Conservation (phyloP, 2,888 invertebrate genomes). For the Drosophila neonasuta region DNA sequence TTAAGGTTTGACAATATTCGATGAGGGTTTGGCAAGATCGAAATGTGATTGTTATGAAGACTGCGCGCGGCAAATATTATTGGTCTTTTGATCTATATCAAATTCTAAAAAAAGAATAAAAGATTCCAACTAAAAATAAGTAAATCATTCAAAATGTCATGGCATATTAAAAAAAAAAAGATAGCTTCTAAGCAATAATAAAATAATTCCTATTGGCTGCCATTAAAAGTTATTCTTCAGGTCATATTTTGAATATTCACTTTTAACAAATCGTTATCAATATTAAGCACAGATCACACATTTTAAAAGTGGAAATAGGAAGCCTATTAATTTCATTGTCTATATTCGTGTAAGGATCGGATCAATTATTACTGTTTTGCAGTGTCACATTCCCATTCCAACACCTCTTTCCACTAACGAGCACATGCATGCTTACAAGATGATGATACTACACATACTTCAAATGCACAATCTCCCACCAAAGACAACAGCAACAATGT, state of each 20-base stretch:
- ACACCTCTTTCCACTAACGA: constrained; percentile 16
- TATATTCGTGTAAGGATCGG: neutral
- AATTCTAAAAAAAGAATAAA: no score
- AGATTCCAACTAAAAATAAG: no score
- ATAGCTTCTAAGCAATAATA: no score
- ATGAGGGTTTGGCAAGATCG: constrained; percentile 28
- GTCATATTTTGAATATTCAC: no score
- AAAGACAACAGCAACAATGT: neutral
- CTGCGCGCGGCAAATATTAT: neutral
- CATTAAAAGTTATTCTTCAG: no score
- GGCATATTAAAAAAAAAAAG: no score
- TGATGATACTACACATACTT: constrained; percentile 3
- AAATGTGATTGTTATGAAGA: constrained; percentile 10
- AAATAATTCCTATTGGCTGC: no score
- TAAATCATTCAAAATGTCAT: no score
- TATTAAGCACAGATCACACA: no score
- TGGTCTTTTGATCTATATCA: no score
- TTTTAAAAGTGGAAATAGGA: neutral
- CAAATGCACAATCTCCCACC: constrained; percentile 14
- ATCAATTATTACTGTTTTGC: constrained; percentile 21
- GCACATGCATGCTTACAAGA: neutral
- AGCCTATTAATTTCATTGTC: neutral
- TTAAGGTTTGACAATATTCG: constrained; percentile 43
- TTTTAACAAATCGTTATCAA: no score
- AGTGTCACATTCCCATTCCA: constrained; percentile 46